A percentile compares a stretch with the other conserved stretches of the same genome.
Conservation (phyloP, 2,797 vertebrate species). For the Enteromius afrohamiltoni region DNA sequence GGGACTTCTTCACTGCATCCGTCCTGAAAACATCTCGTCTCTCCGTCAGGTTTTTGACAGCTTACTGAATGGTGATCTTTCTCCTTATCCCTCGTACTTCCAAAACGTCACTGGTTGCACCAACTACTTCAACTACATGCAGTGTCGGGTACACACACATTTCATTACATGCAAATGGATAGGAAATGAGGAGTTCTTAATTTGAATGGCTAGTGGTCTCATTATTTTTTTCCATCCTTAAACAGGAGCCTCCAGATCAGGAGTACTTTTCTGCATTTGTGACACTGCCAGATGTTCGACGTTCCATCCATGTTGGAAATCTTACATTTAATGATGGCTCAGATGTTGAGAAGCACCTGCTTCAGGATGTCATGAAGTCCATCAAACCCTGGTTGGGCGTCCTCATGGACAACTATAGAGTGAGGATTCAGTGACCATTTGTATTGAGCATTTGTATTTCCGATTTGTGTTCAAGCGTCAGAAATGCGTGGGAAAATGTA, state of each 20-base stretch:
- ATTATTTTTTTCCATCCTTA: background rate
- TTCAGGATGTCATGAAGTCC: conserved; percentile 84
- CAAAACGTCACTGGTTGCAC: conserved; percentile 85
- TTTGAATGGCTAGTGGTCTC: background rate
- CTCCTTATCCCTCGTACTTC: conserved; percentile 77
- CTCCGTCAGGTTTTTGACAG: conserved; percentile 79
- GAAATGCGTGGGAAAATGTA: too few species aligned
- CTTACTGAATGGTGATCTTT: conserved; percentile 79
- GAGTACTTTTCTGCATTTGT: conserved; percentile 81
- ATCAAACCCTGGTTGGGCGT: conserved; percentile 87
- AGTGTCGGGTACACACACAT: conserved; percentile 74
- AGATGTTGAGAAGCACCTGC: conserved; percentile 81
- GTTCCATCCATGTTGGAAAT: conserved; percentile 86
- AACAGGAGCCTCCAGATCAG: conserved; percentile 81
- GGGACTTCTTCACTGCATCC: too few species aligned
- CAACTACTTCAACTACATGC: conserved; percentile 84
- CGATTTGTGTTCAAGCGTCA: too few species aligned
- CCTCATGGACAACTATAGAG: conserved; percentile 90
- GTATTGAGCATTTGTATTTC: too few species aligned
- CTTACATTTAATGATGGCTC: conserved; percentile 79
- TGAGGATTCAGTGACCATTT: too few species aligned
- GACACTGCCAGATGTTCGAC: conserved; percentile 78
- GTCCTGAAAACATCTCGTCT: conserved; percentile 38
- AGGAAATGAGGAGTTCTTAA: background rate
- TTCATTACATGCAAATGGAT: background rate